Evolutionary conservation across 1,140 invertebrate species (phyloP).

Genomic region (Caenorhabditis inopinata): DNA sequence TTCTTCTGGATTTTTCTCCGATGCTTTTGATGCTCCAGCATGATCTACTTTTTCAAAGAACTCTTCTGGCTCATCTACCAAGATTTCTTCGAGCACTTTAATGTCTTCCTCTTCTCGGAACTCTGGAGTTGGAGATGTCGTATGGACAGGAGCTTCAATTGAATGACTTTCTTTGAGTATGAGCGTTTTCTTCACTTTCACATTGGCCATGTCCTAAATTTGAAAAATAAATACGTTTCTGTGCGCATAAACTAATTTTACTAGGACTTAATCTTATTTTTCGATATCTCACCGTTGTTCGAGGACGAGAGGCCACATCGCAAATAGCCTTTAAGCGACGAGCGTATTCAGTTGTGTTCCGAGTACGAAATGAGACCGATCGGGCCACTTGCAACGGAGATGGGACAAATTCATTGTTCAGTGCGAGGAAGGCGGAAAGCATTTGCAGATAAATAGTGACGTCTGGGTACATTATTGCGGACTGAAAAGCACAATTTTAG

Average conservation of each 20-base stretch:
- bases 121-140: not conserved
- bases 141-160: not conserved
- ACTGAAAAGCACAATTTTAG: too few species aligned
- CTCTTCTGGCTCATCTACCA: not conserved
- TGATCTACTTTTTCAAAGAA: too few species aligned
- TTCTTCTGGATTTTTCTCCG: not conserved
- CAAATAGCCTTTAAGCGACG: not conserved
- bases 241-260: too few species aligned
- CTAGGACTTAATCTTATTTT: too few species aligned
- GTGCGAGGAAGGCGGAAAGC: slow-evolving; percentile 12
- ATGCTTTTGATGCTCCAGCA: not conserved
- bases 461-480: not conserved
- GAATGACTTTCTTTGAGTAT: not conserved
- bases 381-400: slow-evolving; percentile 24
- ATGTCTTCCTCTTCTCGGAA: not conserved
- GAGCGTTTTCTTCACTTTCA: slow-evolving; percentile 21
- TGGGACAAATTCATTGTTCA: slow-evolving; percentile 36
- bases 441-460: not conserved
- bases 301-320: not conserved
- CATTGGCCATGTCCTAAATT: not conserved
- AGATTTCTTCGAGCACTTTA: not conserved
- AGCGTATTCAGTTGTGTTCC: not conserved
- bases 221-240: too few species aligned
- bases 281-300: not conserved
- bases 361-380: not conserved